Evolutionary conservation across 2,888 invertebrate genomes (phyloP), one percentile per base, ranked within the genome.

Genomic region (Congeria kusceri): DNA sequence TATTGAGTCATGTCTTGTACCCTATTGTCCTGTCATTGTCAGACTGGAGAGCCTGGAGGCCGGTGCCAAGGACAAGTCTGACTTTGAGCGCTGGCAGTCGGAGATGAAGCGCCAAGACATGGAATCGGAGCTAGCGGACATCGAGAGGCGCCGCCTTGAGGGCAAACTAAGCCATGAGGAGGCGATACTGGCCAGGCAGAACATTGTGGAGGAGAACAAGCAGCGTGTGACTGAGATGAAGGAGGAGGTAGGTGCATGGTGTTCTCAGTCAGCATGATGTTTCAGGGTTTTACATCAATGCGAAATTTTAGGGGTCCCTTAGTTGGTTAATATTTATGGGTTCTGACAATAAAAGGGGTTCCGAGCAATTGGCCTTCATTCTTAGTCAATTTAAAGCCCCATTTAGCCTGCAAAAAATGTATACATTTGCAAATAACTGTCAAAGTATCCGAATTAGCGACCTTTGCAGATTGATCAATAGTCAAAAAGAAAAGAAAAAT

Each of bases 121-220:
- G 46, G 91, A 92, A 39, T 81, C 83, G 7, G 77, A 92, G 79
- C 84, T 92, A 29, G 89, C 91, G 11, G 92, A 91, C n/a, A 87
- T 92, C 27, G 93, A 93, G 84, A 84, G 90, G 47, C 84, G 91
- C n/a, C 80, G 92, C 9, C 87, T 93, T 32, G 89, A 88, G 72
- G 93, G 93, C 7, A 93, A 93, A 84, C 88, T 94, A 56, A 93
- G 92, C 73, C 91, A 93, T 77, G 94, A 94, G 78, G 93, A 93
- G 69, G 93, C 94, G 46, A 93, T 93, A 49, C 79, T 93, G 56
- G 93, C 93, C 7, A 80, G 91, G 68, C 90, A 92, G 76, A 90
- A 91, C 56, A 85, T 93, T 7, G 88, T 89, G 20, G 80, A 88
- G 57, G 91, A 91, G 29, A 93, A 93, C 76, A 89, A 88, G 73